Base-by-base conservation (phyloP, 1,140 invertebrate species). In the Hyles vespertilio region DNA sequence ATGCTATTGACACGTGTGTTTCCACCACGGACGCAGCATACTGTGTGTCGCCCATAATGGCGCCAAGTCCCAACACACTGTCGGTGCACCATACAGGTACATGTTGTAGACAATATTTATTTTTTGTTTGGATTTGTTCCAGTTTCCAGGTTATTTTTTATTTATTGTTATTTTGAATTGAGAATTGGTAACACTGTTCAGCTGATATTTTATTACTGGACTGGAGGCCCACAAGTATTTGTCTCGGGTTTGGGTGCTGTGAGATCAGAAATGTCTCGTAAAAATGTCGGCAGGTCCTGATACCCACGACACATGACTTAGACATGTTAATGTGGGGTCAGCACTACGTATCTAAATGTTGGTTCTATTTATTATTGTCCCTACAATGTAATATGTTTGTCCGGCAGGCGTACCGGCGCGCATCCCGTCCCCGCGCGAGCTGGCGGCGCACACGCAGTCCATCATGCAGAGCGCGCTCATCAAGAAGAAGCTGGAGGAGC, bases 401-500 rank as follows among this genome's bases (percentile, higher is more conserved):
- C 69, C 62, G 72, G 40, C 78, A 93, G 92, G 91, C 56, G 91
- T 93, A 58, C 91, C 92, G 62, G 93, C 93, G 65, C 90, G 94
- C 67, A 95, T 96, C 61, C 95, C 95, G 47, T 96, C 95, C 6
- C 95, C 95, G 6, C 92, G 95, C 59, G 95, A 96, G 79, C 81
- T 96, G n/a, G 93, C 93, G 58, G 93, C 92, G 56, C 95, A 96
- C 83, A 95, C 95, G 32, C 95, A 96, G 82, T 92, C 92, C 56
- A 96, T 96, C 67, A 93, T 96, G 91, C 95, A 96, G 83, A 92
- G 91, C 70, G 95, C 95, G 34, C 89, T 96, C 55, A 94, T 96
- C 61, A 96, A 96, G 86, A 95, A 95, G 86, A 96, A 96, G 79
- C 89, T 96, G 46, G 95, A 96, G 81, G 95, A 96, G 73, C 95